Evolutionary conservation across 2,113 vertebrate genomes (phyloP).

Genomic region (Pseudorhombus dupliciocellatus): DNA sequence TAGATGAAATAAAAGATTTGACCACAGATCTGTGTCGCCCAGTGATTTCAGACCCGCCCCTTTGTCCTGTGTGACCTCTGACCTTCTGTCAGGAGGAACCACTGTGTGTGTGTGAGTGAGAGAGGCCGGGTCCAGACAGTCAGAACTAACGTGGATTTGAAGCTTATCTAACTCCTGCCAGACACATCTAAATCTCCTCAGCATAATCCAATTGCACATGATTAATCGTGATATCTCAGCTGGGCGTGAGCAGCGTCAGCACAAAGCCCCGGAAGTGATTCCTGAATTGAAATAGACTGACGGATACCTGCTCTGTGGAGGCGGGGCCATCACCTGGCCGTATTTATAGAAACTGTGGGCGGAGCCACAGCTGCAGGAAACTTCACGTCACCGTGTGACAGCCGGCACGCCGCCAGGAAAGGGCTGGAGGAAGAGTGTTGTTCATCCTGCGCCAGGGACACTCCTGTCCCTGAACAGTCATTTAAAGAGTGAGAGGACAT

Average conservation of each 20-base stretch:
- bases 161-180: slow-evolving; percentile 65
- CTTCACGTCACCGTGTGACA: slow-evolving; percentile 33
- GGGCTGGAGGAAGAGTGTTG: slow-evolving; percentile 31
- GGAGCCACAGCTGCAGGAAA: slow-evolving; percentile 38
- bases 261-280: not conserved
- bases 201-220: slow-evolving; percentile 66
- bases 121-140: no score
- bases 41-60: not conserved
- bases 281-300: not conserved
- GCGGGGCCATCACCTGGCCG: slow-evolving; percentile 9
- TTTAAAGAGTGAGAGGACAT: not conserved
- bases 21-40: not conserved
- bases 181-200: slow-evolving; percentile 62
- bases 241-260: not conserved
- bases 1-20: slow-evolving; percentile 3
- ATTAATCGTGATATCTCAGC: slow-evolving; percentile 56
- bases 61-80: not conserved
- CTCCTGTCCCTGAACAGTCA: no score
- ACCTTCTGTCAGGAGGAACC: no score
- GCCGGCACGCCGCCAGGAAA: slow-evolving; percentile 55
- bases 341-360: slow-evolving; percentile 55
- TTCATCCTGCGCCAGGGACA: not conserved
- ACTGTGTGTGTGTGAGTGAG: not conserved
- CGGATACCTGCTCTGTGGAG: no score
- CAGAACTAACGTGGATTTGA: slow-evolving; percentile 66